Conservation (phyloP, 2,797 vertebrate genomes). For the Lagodon rhomboides region DNA sequence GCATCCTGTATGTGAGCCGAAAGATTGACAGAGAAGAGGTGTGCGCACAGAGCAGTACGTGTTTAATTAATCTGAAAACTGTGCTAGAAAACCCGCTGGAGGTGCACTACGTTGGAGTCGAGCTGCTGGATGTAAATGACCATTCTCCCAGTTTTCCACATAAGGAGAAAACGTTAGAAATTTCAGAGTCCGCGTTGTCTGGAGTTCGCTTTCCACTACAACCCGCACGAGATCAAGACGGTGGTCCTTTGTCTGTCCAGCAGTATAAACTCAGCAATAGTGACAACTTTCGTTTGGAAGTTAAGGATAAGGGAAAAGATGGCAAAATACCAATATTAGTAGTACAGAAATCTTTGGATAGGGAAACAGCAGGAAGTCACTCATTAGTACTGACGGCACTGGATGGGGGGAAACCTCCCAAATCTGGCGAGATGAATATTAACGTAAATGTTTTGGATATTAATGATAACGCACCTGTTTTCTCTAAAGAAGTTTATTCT, state of each 20-base stretch:
- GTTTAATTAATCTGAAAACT: too few relatives aligned
- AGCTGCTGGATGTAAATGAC: too few relatives aligned
- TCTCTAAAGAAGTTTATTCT: slow-evolving; percentile 69
- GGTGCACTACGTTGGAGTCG: too few relatives aligned
- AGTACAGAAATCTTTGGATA: slow-evolving; percentile 68
- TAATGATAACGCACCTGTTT: slow-evolving; percentile 83
- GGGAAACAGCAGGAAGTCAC: slow-evolving; percentile 34
- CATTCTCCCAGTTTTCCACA: too few relatives aligned
- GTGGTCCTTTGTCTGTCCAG: slow-evolving; percentile 68
- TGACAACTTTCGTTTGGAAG: slow-evolving; percentile 75
- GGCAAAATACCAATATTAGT: slow-evolving; percentile 69
- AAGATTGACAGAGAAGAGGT: too few relatives aligned
- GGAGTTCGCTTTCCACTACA: slow-evolving; percentile 70
- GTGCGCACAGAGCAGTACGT: too few relatives aligned
- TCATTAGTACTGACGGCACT: slow-evolving; percentile 42
- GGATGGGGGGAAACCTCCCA: slow-evolving; percentile 72
- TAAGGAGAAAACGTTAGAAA: too few relatives aligned
- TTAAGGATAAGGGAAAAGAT: slow-evolving; percentile 64
- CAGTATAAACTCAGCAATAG: slow-evolving; percentile 71
- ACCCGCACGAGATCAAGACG: slow-evolving; percentile 67
- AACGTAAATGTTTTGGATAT: slow-evolving; percentile 71
- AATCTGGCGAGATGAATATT: slow-evolving; percentile 61
- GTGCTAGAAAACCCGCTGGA: too few relatives aligned
- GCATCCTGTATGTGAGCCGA: too few relatives aligned
- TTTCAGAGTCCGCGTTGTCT: slow-evolving; percentile 60